These are phyloP conservation scores for Epizoanthus illoricatus DNA, from an alignment of 92 coral and sea anemone species.

Conservation along the genomic window DNA sequence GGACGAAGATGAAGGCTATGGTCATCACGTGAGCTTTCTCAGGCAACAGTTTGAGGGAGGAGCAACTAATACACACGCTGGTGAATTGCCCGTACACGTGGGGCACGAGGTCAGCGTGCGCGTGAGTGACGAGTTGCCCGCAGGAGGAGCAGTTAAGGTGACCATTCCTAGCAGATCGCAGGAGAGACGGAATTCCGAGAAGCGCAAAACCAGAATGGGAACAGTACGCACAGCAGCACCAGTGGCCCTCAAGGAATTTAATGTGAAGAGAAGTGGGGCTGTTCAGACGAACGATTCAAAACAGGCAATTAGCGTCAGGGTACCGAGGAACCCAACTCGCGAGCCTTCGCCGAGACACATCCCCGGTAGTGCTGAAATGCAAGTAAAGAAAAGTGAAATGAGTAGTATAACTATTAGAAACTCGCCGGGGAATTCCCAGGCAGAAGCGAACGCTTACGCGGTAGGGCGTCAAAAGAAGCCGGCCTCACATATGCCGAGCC, in stretches of 20 bases:
- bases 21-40: conserved; percentile 33
- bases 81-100: conserved; percentile 13
- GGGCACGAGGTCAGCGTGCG: neutral
- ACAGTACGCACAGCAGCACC: conserved; percentile 77
- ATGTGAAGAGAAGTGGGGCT: conserved; percentile 18
- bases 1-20: conserved; percentile 15
- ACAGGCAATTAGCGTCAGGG: conserved; percentile 4
- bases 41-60: conserved; percentile 54
- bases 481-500: conserved; percentile 1
- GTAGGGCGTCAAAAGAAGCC: neutral
- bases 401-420: conserved; percentile 36
- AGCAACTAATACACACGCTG: neutral
- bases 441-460: conserved; percentile 13
- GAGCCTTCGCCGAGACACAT: neutral
- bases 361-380: neutral
- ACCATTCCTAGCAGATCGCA: conserved; percentile 26
- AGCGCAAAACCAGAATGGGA: conserved; percentile 52
- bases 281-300: conserved; percentile 14
- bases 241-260: conserved; percentile 72
- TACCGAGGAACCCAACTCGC: conserved; percentile 29
- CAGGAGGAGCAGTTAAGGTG: conserved; percentile 10
- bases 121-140: neutral
- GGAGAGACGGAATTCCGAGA: conserved; percentile 23
- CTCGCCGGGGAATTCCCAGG: conserved; percentile 36
- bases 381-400: conserved; percentile 29